Conservation (phyloP, 2,113 vertebrate species). For the Tachycineta bicolor region DNA sequence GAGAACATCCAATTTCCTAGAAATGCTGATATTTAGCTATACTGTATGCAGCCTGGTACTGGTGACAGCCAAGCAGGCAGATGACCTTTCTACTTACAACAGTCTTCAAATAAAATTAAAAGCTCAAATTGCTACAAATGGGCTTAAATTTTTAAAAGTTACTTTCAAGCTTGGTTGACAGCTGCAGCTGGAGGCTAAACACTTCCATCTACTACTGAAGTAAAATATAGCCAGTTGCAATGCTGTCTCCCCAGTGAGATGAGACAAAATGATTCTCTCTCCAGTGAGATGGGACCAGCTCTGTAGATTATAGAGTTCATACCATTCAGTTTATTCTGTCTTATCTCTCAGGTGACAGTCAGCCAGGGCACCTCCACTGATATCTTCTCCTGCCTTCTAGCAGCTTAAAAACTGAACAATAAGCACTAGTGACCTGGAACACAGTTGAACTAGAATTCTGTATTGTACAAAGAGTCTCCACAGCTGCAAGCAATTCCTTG, state of each 20-base stretch:
- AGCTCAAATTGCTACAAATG: background rate
- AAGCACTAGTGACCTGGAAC: background rate
- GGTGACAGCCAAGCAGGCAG: background rate
- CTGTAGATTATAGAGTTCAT: background rate
- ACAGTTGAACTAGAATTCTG: background rate
- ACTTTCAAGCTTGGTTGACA: background rate
- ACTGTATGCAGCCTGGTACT: background rate
- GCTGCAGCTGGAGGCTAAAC: background rate
- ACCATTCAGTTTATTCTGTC: background rate
- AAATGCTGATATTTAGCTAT: background rate
- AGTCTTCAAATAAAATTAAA: constrained; percentile 19
- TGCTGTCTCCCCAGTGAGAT: background rate
- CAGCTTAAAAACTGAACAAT: background rate
- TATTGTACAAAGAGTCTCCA: background rate
- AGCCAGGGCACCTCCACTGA: background rate
- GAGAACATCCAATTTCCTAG: background rate
- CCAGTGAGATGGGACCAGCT: background rate
- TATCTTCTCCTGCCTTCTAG: background rate
- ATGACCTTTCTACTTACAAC: background rate
- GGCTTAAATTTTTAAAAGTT: background rate
- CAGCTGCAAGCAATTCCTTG: background rate
- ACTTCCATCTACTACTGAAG: background rate
- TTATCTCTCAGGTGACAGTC: background rate
- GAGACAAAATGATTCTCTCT: background rate
- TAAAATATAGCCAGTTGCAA: background rate